Percentiles rank a stretch among this genome's conserved stretches.
Evolutionary conservation across 2,113 vertebrate genomes (phyloP).

Genomic region (Nibea albiflora): DNA sequence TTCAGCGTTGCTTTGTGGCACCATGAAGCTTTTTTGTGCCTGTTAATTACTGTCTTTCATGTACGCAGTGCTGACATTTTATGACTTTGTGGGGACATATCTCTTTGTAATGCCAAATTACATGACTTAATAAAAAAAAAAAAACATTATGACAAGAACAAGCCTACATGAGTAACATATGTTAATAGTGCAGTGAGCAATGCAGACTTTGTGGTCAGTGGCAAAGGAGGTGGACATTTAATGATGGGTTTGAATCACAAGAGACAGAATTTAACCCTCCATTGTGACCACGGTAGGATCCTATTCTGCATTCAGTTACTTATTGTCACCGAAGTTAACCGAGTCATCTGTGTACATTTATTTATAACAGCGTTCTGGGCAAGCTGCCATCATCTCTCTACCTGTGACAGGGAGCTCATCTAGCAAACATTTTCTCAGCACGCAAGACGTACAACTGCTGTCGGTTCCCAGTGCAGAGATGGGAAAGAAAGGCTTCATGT

Average conservation of each 20-base stretch:
- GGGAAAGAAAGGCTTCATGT: neutral
- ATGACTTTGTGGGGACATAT: neutral
- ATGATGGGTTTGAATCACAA: neutral
- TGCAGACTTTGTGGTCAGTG: neutral
- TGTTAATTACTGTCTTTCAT: neutral
- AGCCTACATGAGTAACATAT: too few species aligned
- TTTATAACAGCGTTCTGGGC: neutral
- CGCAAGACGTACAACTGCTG: neutral
- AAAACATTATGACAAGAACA: too few species aligned
- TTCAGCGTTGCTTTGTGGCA: neutral
- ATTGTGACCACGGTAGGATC: neutral
- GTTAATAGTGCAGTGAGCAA: too few species aligned
- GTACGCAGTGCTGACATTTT: neutral
- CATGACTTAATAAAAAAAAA: neutral
- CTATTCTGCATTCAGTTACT: neutral
- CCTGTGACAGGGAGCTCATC: neutral
- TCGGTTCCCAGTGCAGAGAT: neutral
- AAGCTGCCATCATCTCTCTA: neutral
- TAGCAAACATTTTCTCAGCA: neutral
- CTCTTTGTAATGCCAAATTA: neutral
- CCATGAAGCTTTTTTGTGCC: neutral
- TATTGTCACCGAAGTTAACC: neutral
- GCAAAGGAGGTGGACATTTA: neutral
- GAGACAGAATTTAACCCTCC: neutral
- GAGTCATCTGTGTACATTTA: constrained; percentile 3